Evolutionary conservation across 2,113 vertebrate genomes (phyloP).

Genomic region (Alexandromys fortis): DNA sequence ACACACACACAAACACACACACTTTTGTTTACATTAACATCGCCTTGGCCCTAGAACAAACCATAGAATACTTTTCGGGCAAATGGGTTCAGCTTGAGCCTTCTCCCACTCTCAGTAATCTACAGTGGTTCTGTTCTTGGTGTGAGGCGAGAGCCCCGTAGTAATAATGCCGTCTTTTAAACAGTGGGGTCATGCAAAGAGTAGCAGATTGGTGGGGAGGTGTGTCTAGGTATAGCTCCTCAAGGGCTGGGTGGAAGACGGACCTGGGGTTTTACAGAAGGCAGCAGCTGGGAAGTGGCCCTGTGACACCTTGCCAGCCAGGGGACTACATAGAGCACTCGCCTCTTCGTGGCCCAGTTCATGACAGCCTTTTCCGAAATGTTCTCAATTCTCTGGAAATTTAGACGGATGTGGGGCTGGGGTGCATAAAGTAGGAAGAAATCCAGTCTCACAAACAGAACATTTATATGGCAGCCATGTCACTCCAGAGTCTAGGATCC

Average conservation of each 20-base stretch:
- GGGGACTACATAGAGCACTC: slow-evolving; percentile 60
- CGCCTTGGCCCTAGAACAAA: background rate
- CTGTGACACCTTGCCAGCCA: slow-evolving; percentile 66
- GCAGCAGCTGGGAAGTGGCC: slow-evolving; percentile 68
- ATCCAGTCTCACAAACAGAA: background rate
- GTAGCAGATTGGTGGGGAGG: slow-evolving; percentile 44
- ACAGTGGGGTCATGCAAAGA: slow-evolving; percentile 66
- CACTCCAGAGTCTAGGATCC: background rate
- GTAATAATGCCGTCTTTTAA: slow-evolving; percentile 36
- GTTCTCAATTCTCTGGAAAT: slow-evolving; percentile 56
- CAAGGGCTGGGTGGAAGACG: slow-evolving; percentile 48
- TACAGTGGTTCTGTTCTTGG: background rate
- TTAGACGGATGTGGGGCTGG: slow-evolving; percentile 45
- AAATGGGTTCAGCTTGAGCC: background rate
- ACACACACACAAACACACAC: background rate
- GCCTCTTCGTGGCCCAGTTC: slow-evolving; percentile 30
- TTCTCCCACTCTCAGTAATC: slow-evolving; percentile 33
- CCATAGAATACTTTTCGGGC: slow-evolving; percentile 11
- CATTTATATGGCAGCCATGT: background rate
- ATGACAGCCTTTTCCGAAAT: slow-evolving; percentile 59
- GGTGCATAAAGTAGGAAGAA: slow-evolving; percentile 43
- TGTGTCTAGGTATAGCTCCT: background rate
- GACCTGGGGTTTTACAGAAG: slow-evolving; percentile 75
- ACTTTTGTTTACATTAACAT: background rate
- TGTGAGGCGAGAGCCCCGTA: slow-evolving; percentile 8